Evolutionary conservation across 2,888 invertebrate species (phyloP), one percentile per base, ranked within the genome.

Genomic region (Parnassius glacialis): DNA sequence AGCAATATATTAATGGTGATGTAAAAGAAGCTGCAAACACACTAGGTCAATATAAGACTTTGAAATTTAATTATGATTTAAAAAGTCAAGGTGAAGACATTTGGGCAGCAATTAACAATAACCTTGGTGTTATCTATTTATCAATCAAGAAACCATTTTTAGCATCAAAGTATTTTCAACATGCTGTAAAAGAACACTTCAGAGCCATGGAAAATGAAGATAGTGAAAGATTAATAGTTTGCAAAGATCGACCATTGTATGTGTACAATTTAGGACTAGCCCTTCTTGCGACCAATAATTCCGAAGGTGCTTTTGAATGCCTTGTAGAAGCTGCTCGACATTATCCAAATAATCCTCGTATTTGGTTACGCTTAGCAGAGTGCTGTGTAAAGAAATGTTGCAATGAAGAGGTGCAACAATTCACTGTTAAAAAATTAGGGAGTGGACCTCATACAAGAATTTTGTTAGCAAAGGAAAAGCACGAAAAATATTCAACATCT

Each of bases 291-390:
- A 94, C 96, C 44, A 95, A 95, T 61, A 94, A 96, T 72, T 94
- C 97, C 0, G 92, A 93, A 65, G 95, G 96, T 74, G 98, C 99
- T 0, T 98, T 99, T 84, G 97, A 97, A 76, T 97, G 97, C 81
- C 93, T 98, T 52, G 94, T 97, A 12, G 95, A 97, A 82, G 96
- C 96, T 2, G 94, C 97, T 0, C 94, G 97, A 67, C 94, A 96
- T 63, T 97, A 96, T 75, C 97, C 96, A 66, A 95, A 95, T 71
- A 98, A 98, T 84, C 96, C 98, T 3, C 92, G 96, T 61, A 92
- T 99, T 50, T 99, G 99, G 98, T 90, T 98, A 62, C 93, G 98
- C 72, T 92, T 99, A 74, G 98, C 98, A 0, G 99, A 99, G 85
- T 97, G 98, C 78, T 97, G 97, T 81, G 96, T 97, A 52, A 94